Evolutionary conservation across 1,140 invertebrate species (phyloP).

Genomic region (Leptestheria dahalacensis): DNA sequence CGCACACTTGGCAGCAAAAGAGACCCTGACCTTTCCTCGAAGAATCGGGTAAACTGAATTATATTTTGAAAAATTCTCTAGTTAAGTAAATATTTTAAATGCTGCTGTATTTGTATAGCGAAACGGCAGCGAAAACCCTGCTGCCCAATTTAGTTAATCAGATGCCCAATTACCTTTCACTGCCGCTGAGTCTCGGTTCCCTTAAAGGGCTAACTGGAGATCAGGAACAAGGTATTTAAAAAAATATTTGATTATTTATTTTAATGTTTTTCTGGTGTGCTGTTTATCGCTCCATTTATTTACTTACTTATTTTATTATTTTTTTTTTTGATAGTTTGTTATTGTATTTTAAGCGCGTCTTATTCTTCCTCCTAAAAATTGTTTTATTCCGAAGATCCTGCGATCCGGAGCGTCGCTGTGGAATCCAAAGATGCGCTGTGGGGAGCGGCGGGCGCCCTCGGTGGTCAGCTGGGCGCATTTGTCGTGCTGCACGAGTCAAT

Average conservation of each 20-base stretch:
- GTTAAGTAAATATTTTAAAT: neutral
- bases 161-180: conserved; percentile 5
- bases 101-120: neutral
- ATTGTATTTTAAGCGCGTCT: no score
- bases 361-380: no score
- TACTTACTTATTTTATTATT: conserved; percentile 21
- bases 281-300: no score
- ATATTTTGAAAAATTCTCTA: no score
- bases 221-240: neutral
- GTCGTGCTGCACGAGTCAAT: conserved; percentile 35
- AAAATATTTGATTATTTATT: no score
- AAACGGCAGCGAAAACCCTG: neutral
- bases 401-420: conserved; percentile 33
- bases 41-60: conserved; percentile 16
- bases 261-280: no score
- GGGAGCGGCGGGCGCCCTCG: conserved; percentile 32
- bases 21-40: conserved; percentile 14
- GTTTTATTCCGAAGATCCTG: conserved; percentile 34
- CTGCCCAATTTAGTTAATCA: neutral
- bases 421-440: conserved; percentile 38
- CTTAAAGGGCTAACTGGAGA: neutral
- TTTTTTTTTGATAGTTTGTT: no score
- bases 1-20: conserved; percentile 12
- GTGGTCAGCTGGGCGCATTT: conserved; percentile 36
- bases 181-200: neutral